Conservation (phyloP, 2,797 vertebrate genomes). For the Carduelis carduelis region DNA sequence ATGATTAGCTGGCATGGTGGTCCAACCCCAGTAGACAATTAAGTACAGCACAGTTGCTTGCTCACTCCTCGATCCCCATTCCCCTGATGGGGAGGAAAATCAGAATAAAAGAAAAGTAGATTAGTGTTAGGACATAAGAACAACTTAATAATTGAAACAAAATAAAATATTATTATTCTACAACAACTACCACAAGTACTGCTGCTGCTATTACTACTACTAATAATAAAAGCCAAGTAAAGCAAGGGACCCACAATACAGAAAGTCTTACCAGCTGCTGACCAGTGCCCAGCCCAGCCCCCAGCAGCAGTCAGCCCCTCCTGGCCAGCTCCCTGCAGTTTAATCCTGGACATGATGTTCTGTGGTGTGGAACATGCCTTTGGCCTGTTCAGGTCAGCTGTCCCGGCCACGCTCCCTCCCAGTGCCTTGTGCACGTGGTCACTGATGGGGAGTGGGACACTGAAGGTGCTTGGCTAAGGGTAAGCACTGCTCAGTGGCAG, state of each 20-base stretch:
- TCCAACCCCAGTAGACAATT: background rate
- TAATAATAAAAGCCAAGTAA: background rate
- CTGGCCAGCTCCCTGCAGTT: background rate
- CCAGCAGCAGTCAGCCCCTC: background rate
- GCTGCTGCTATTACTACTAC: background rate
- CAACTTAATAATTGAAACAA: background rate
- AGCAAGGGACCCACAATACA: background rate
- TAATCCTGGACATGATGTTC: no score
- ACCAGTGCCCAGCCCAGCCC: background rate
- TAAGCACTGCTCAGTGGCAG: background rate
- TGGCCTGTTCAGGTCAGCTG: background rate
- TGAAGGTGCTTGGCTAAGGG: no score
- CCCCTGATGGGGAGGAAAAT: background rate
- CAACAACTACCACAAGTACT: background rate
- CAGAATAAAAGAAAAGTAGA: background rate
- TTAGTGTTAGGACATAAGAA: background rate
- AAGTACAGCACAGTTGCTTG: background rate
- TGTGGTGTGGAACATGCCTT: background rate
- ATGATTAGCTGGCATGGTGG: background rate
- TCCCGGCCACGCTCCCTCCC: background rate
- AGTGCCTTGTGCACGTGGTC: no score
- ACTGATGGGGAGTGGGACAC: rapidly evolving
- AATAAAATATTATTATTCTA: background rate
- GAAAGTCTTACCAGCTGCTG: background rate
- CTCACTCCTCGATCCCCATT: rapidly evolving